phyloP scores from a whole-genome alignment of 2,797 vertebrate species.

The Buceros bicornis region DNA sequence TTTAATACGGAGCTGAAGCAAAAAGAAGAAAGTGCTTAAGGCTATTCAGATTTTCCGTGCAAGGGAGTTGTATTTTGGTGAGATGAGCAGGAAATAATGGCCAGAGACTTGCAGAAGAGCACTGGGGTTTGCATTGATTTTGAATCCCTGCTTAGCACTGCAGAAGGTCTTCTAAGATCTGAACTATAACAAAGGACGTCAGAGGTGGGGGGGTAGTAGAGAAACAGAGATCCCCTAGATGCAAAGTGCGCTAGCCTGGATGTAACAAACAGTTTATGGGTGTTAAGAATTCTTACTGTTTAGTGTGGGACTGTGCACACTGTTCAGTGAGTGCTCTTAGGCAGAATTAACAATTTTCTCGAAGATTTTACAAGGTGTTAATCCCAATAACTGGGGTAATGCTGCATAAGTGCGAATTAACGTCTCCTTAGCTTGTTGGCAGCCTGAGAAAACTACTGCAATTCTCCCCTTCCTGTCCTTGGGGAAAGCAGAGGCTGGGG shows the following conservation, averaged over 20 bases:
- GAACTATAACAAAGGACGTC: not conserved
- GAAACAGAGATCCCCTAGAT: not conserved
- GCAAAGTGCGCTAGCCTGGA: not conserved
- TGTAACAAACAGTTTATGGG: not conserved
- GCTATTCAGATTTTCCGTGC: not conserved
- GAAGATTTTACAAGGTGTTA: not conserved
- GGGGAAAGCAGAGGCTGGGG: not conserved
- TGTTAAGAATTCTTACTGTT: not conserved
- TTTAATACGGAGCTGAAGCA: not conserved
- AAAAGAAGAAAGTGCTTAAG: not conserved
- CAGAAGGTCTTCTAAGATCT: not conserved
- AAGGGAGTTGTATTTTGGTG: not conserved
- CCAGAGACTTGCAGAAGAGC: not conserved
- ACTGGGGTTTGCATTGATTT: not conserved
- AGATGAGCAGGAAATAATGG: constrained; percentile 11
- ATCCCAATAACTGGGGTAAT: not conserved
- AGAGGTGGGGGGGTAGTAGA: not conserved
- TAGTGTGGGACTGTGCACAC: not conserved
- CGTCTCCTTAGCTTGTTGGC: not conserved
- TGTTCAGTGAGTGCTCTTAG: not conserved
- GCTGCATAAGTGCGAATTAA: not conserved
- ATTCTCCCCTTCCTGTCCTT: not conserved
- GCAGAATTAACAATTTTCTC: not conserved
- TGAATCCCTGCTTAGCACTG: not conserved
- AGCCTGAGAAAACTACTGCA: not conserved